Percentiles rank a stretch among this genome's conserved stretches.
Conservation (phyloP, 2,797 vertebrate species). For the Euphonia xanthogaster region DNA sequence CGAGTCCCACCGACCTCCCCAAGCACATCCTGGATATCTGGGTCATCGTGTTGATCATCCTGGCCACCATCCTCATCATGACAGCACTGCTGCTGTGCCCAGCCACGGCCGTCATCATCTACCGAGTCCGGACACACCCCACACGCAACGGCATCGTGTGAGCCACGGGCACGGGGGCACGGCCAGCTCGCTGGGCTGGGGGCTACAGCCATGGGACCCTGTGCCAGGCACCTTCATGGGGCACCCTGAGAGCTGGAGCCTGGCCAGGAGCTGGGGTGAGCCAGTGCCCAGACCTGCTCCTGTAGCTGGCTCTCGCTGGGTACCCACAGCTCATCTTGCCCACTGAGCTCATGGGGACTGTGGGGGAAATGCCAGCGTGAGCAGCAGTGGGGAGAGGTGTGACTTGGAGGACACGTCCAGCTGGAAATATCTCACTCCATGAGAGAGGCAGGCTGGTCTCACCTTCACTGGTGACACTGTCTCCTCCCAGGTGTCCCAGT, state of each 20-base stretch:
- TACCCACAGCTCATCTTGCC: background rate
- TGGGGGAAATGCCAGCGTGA: background rate
- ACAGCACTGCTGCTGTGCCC: conserved; percentile 79
- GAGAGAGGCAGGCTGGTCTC: background rate
- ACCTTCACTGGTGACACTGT: fast-evolving
- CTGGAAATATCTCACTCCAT: background rate
- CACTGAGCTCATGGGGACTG: fast-evolving
- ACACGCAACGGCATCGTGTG: conserved; percentile 66
- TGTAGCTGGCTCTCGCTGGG: fast-evolving
- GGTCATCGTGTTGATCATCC: conserved; percentile 81
- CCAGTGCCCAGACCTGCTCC: background rate
- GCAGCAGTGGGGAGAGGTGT: background rate
- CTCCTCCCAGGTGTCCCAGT: background rate
- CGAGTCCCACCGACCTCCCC: conserved; percentile 38
- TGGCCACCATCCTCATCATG: conserved; percentile 81
- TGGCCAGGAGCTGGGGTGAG: background rate
- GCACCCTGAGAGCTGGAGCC: background rate
- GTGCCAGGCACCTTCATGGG: background rate
- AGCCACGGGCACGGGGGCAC: background rate
- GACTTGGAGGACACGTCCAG: background rate
- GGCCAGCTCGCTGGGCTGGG: fast-evolving
- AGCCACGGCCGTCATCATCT: conserved; percentile 76
- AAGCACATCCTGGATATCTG: conserved; percentile 82
- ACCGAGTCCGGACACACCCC: conserved; percentile 78
- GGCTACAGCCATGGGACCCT: background rate